Percentiles rank a stretch among this genome's conserved stretches.
Conservation (phyloP, 2,888 invertebrate genomes). For the Empis livida region DNA sequence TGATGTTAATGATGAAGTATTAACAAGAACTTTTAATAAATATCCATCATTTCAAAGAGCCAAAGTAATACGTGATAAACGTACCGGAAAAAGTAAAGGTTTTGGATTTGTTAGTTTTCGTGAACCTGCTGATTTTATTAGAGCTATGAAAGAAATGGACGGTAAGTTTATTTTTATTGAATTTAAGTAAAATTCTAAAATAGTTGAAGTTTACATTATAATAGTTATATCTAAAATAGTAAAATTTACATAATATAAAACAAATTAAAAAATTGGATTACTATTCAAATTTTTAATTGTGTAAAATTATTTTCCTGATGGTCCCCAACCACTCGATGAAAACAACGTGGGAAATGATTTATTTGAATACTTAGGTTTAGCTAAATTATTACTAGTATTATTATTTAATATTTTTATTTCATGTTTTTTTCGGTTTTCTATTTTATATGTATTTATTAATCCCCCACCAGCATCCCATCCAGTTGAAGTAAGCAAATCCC, state of each 20-base stretch:
- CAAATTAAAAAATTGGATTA: no score
- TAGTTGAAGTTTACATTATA: no score
- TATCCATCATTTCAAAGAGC: slow-evolving; percentile 88
- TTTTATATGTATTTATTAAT: slow-evolving; percentile 20
- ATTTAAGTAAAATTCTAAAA: slow-evolving; percentile 11
- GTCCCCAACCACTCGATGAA: slow-evolving; percentile 42
- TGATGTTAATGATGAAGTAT: slow-evolving; percentile 94
- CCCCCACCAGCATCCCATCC: slow-evolving; percentile 42
- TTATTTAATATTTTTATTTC: neutral
- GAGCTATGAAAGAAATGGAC: slow-evolving; percentile 99
- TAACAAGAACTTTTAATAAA: slow-evolving; percentile 91
- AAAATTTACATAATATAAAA: no score
- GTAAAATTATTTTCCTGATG: slow-evolving; percentile 32
- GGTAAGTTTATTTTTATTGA: slow-evolving; percentile 46
- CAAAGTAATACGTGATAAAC: slow-evolving; percentile 89
- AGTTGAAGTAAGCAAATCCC: slow-evolving; percentile 36
- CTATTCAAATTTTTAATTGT: no score
- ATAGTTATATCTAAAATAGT: no score
- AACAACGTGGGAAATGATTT: slow-evolving; percentile 40
- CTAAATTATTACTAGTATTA: slow-evolving; percentile 1
- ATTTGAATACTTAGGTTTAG: slow-evolving; percentile 14
- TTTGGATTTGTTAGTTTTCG: slow-evolving; percentile 98
- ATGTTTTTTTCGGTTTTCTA: neutral
- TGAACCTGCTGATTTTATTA: slow-evolving; percentile 93
- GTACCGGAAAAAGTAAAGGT: slow-evolving; percentile 96